Conservation (phyloP, 2,797 vertebrate species). For the Harpagifer antarcticus region DNA sequence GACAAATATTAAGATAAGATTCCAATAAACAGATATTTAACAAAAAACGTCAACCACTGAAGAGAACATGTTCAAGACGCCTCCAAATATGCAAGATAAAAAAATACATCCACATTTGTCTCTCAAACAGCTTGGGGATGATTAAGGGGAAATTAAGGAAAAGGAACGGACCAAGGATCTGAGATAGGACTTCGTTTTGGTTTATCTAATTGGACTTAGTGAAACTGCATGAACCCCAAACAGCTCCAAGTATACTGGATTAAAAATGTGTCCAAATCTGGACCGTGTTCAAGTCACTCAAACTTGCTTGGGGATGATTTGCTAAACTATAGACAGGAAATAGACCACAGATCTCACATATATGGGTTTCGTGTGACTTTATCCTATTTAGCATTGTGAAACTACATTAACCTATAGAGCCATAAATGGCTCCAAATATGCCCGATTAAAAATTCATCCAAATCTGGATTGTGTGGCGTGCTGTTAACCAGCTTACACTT, state of each 20-base stretch:
- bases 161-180: not conserved
- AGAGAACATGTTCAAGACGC: too few species aligned
- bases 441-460: slow-evolving; percentile 53
- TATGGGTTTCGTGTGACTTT: not conserved
- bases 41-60: too few species aligned
- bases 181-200: not conserved
- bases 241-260: too few species aligned
- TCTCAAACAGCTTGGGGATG: not conserved
- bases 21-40: too few species aligned
- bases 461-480: slow-evolving; percentile 37
- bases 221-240: too few species aligned
- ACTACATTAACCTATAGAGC: slow-evolving; percentile 8
- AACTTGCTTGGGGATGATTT: not conserved
- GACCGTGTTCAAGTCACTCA: too few species aligned
- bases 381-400: not conserved
- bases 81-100: too few species aligned
- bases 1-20: too few species aligned
- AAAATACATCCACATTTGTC: not conserved
- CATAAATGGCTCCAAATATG: slow-evolving; percentile 30
- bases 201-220: not conserved
- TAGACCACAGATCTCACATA: not conserved
- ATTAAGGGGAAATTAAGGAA: not conserved
- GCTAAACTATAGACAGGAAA: not conserved
- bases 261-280: too few species aligned
- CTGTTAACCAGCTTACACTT: slow-evolving; percentile 47